phyloP scores from a whole-genome alignment of 2,797 vertebrate species.

The Mionectes olivaceus region DNA sequence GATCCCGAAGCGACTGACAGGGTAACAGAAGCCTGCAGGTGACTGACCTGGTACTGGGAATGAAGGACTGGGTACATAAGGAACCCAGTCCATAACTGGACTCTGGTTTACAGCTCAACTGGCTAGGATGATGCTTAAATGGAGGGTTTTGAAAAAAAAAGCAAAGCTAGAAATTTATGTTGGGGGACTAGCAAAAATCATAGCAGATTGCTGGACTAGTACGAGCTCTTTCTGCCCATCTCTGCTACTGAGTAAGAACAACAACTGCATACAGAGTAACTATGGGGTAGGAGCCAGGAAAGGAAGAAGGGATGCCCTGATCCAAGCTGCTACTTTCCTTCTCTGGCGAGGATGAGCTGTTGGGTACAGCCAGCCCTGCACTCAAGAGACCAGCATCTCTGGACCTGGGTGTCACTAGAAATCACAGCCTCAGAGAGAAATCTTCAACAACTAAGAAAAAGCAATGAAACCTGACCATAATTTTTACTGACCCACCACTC shows the following conservation, averaged over 20 bases:
- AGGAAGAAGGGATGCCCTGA: not conserved
- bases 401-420: not conserved
- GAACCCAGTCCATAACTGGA: not conserved
- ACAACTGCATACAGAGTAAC: not conserved
- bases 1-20: not conserved
- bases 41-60: not conserved
- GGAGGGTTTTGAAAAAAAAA: not conserved
- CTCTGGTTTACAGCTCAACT: not conserved
- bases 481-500: not conserved
- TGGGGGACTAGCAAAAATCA: not conserved
- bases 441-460: not conserved
- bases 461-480: not conserved
- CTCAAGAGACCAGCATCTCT: not conserved
- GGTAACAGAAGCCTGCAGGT: not conserved
- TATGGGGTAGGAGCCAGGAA: not conserved
- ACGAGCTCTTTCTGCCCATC: not conserved
- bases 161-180: not conserved
- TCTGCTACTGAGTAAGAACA: not conserved
- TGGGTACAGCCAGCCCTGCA: not conserved
- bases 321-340: not conserved
- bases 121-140: not conserved
- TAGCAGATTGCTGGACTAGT: not conserved
- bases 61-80: not conserved
- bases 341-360: rapidly evolving
- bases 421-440: not conserved